Evolutionary conservation across 1,140 invertebrate species (phyloP), one percentile per base, ranked within the genome.

Genomic region (Sitophilus oryzae): DNA sequence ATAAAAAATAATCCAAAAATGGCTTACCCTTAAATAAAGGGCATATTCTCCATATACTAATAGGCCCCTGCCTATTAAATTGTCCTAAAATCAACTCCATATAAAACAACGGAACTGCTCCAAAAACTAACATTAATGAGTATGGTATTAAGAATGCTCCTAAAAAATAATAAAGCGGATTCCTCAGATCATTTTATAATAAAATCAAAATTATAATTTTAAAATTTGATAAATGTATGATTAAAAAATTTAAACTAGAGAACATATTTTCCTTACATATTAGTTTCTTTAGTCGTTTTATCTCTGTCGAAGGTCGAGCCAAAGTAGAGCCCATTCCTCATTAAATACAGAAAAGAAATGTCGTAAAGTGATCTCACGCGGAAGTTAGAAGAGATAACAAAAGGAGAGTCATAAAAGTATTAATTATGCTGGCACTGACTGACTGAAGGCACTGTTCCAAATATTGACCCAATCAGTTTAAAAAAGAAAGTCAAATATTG

Each of bases 81-180:
- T 89, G 89, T 8, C 88, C 89, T 14, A 91, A 74, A 25, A 89
- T 85, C 21, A 91, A 72, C 71, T 91, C 89, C 84, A 91, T 86
- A 71, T 90, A 91, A 74, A 91, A 92, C 10, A 92, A 72, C 1
- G 88, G 89, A 1, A 91, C 78, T 1, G 88, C 89, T n/a, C 86
- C 86, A 58, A 90, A 85, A 21, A 88, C 73, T 59, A 85, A 64
- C 82, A 85, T 84, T 64, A 85, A 63, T 34, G 79, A 79, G 62
- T 85, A 85, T 0, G 83, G 83, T 47, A 84, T 79, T 25, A 85
- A 72, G 68, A 84, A 84, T 2, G 83, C 83, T 52, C 82, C 82
- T 84, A 65, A 23, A 73, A 72, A 58, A 59, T 23, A 53, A 53
- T 19, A 49, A 38, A 10, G 16, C n/a, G n/a, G n/a, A n/a, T n/a